These are phyloP conservation scores for Nothobranchius furzeri DNA, from an alignment of 2,113 vertebrate species.

Conservation along the genomic window DNA sequence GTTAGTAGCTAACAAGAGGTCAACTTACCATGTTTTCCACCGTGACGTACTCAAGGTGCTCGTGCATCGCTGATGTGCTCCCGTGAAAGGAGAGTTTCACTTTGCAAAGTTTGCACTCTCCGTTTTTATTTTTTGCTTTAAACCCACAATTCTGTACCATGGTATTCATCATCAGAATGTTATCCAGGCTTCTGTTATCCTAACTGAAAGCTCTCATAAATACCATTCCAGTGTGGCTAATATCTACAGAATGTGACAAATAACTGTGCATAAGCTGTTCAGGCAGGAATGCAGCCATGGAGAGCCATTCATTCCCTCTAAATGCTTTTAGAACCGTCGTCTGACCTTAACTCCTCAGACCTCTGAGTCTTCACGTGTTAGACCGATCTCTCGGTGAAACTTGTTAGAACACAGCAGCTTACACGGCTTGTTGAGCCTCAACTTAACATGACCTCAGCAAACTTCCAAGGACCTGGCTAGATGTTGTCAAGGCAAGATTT, in stretches of 20 bases:
- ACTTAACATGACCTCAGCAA: constrained; percentile 42
- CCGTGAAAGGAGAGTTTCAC: no score
- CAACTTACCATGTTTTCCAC: no score
- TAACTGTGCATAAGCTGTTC: background rate
- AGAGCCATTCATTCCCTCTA: background rate
- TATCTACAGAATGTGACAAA: background rate
- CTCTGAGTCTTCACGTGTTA: constrained; percentile 1
- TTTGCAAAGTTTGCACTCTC: no score
- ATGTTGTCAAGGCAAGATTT: constrained; percentile 39
- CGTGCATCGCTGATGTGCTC: no score
- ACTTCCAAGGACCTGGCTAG: constrained; percentile 25
- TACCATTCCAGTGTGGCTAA: background rate
- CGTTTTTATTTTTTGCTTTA: no score
- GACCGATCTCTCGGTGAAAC: background rate
- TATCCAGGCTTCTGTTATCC: background rate
- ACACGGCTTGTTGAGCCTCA: constrained; percentile 29
- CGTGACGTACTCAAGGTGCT: no score
- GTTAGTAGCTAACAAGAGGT: no score
- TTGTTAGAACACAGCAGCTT: background rate
- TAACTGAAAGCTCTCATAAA: background rate
- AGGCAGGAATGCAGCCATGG: background rate
- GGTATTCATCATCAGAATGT: no score
- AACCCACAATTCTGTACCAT: no score
- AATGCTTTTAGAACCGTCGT: background rate
- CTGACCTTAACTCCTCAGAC: constrained; percentile 1